Evolutionary conservation across 1,140 invertebrate genomes (phyloP), one percentile per base, ranked within the genome.

Genomic region (Drosophila santomea): DNA sequence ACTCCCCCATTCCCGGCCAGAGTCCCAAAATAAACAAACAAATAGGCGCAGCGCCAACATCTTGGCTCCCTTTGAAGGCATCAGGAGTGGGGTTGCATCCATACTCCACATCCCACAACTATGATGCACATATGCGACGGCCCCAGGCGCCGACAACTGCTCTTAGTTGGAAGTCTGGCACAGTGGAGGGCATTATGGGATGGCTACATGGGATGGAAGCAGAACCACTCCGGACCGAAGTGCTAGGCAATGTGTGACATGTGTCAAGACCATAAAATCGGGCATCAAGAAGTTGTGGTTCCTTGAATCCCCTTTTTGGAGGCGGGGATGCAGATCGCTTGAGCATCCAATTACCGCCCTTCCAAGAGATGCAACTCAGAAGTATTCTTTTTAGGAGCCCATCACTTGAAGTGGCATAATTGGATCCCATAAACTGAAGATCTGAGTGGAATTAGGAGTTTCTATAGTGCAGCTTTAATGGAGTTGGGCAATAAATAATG

Each of bases 1-100:
- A 66, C 62, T 25, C 38, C 47, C 47, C 43, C 17, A 20, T 58
- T 63, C 48, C 78, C 63, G 36, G 51, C 60, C 51, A 44, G 8
- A 48, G 63, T 71, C 51, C 67, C 71, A 88, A 88, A 88, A 88
- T 88, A 88, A 88, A 88, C 67, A 86, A 86, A 83, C 67, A 86
- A 76, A 82, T 59, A 58, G 56, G 50, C 78, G 51, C 63, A 80
- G 69, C 78, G 47, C 25, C 66, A 78, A 68, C 78, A 81, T 60
- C 78, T 69, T 80, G 63, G 72, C 62, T 66, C 38, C 41, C 64
- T 86, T 82, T 83, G 83, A 88, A 73, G 75, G 78, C 69, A 86
- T 69, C 67, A 86, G 67, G 25, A 20, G 50, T 14, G 57, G 71
- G 28, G 56, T 15, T 38, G 61, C 71, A 38, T 28, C 14, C 43